phyloP scores from a whole-genome alignment of 2,888 invertebrate species.

The Drosophila mulleri region DNA sequence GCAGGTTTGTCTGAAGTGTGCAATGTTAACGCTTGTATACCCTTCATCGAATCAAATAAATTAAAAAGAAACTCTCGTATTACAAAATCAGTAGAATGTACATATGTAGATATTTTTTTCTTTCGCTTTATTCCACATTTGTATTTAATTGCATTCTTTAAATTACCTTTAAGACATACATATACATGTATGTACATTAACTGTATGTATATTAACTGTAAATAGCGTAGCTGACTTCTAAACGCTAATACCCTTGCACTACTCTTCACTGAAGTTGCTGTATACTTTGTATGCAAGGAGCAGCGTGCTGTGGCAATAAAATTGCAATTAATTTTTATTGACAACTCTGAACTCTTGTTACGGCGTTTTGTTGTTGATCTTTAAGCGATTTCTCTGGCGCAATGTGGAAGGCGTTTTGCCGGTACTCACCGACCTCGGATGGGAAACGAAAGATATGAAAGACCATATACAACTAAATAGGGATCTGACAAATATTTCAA shows the following conservation, averaged over 20 bases:
- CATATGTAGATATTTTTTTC: not conserved
- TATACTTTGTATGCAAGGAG: constrained; percentile 73
- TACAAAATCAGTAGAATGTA: not conserved
- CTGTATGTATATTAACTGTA: not conserved
- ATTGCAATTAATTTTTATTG: constrained; percentile 84
- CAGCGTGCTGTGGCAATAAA: constrained; percentile 77
- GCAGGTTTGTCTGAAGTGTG: no score
- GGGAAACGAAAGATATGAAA: constrained; percentile 8
- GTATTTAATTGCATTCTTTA: not conserved
- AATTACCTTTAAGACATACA: not conserved
- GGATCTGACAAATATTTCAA: not conserved
- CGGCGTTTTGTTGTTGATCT: constrained; percentile 69
- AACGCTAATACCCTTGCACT: constrained; percentile 6
- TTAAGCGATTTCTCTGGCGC: constrained; percentile 59
- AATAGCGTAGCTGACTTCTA: constrained; percentile 3
- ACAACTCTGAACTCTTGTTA: constrained; percentile 79
- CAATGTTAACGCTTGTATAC: constrained; percentile 10
- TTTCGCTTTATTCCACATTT: not conserved
- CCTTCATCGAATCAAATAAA: not conserved
- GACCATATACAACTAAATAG: not conserved
- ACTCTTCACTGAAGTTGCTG: constrained; percentile 12
- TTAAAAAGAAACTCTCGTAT: no score
- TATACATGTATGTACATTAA: not conserved
- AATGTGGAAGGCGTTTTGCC: constrained; percentile 40
- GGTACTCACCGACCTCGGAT: constrained; percentile 9